Evolutionary conservation across 2,113 vertebrate genomes (phyloP).

Genomic region (Thamnophis sirtalis): DNA sequence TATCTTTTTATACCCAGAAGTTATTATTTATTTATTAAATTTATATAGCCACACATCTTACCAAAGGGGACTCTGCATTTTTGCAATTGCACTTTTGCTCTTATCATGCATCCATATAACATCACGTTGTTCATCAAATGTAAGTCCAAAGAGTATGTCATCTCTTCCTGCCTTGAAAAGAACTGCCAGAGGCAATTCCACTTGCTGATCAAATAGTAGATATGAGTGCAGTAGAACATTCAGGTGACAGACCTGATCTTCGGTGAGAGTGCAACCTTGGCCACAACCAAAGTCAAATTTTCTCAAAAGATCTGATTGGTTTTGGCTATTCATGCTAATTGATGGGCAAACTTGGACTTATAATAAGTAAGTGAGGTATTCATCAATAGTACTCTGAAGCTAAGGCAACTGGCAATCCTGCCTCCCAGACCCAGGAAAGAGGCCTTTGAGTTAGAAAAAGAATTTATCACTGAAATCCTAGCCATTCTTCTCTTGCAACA

Average conservation of each 20-base stretch:
- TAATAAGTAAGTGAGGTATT: background rate
- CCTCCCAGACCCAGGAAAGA: background rate
- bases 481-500: background rate
- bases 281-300: background rate
- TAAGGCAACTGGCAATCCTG: background rate
- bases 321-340: background rate
- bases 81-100: background rate
- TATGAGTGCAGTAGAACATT: background rate
- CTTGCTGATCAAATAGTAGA: background rate
- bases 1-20: background rate
- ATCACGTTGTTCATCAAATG: background rate
- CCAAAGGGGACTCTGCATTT: background rate
- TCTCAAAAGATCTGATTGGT: background rate
- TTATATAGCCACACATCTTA: background rate
- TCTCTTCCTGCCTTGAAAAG: background rate
- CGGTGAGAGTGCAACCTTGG: background rate
- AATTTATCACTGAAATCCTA: background rate
- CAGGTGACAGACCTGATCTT: background rate
- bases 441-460: background rate
- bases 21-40: background rate
- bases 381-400: background rate
- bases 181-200: background rate
- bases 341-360: background rate
- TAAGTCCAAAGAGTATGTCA: background rate
- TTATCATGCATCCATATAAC: background rate